Conservation (phyloP, 2,113 vertebrate genomes). For the Pitta sordida region DNA sequence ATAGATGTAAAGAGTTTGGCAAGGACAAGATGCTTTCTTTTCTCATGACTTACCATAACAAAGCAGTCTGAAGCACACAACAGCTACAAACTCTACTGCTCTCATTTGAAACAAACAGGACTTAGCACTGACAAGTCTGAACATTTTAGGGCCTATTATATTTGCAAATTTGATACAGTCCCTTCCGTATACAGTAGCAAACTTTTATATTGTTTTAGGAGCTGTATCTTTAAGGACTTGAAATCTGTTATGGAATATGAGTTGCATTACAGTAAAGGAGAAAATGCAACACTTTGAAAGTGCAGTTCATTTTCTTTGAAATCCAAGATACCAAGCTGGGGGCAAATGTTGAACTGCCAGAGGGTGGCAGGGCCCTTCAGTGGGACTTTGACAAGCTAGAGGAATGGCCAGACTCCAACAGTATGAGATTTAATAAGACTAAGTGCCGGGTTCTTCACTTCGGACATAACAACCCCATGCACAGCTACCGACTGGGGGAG, state of each 20-base stretch:
- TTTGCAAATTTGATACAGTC: neutral
- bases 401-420: too few species aligned
- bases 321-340: too few species aligned
- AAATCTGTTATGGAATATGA: neutral
- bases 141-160: neutral
- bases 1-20: neutral
- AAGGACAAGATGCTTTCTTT: neutral
- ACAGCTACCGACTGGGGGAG: too few species aligned
- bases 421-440: too few species aligned
- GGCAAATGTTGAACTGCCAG: too few species aligned
- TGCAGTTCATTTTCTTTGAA: neutral
- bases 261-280: neutral
- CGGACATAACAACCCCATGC: too few species aligned
- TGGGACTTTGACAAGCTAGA: too few species aligned
- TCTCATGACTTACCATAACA: neutral
- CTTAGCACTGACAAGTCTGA: neutral
- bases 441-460: too few species aligned
- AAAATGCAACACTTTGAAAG: neutral
- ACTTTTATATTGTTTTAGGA: neutral
- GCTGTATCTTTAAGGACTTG: neutral
- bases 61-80: neutral
- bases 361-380: too few species aligned
- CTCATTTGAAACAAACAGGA: neutral
- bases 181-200: neutral
- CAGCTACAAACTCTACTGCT: neutral